Conservation (phyloP, 1,140 invertebrate genomes). For the Dolichoris vasculosae region DNA sequence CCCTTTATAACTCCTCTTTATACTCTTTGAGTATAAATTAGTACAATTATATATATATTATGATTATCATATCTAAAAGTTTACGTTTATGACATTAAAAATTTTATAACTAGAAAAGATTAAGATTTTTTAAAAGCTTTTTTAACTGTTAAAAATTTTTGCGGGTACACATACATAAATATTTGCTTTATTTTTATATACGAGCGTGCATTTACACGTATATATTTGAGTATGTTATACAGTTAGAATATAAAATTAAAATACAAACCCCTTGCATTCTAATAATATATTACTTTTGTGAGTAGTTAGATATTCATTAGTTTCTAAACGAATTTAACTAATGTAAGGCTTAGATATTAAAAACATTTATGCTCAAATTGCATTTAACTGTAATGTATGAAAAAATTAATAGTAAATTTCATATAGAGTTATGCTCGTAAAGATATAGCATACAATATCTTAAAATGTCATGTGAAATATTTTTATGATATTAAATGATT, state of each 20-base stretch:
- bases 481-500: background rate
- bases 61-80: background rate
- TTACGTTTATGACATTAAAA: background rate
- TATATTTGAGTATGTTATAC: background rate
- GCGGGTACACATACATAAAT: too few relatives aligned
- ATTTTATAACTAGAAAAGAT: background rate
- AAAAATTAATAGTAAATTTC: background rate
- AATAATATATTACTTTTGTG: slow-evolving; percentile 1
- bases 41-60: background rate
- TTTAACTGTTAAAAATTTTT: too few relatives aligned
- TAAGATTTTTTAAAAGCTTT: background rate
- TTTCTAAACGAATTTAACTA: slow-evolving; percentile 3
- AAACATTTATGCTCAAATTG: background rate
- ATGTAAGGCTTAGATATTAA: background rate
- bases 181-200: too few relatives aligned
- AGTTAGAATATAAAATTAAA: background rate
- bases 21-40: too few relatives aligned
- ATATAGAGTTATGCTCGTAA: background rate
- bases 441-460: background rate
- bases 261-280: background rate
- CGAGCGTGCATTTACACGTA: too few relatives aligned
- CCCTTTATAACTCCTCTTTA: too few relatives aligned
- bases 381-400: background rate
- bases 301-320: background rate
- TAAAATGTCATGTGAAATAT: background rate